phyloP scores from a whole-genome alignment of 2,888 invertebrate species.

The Calliphora vomitoria region DNA sequence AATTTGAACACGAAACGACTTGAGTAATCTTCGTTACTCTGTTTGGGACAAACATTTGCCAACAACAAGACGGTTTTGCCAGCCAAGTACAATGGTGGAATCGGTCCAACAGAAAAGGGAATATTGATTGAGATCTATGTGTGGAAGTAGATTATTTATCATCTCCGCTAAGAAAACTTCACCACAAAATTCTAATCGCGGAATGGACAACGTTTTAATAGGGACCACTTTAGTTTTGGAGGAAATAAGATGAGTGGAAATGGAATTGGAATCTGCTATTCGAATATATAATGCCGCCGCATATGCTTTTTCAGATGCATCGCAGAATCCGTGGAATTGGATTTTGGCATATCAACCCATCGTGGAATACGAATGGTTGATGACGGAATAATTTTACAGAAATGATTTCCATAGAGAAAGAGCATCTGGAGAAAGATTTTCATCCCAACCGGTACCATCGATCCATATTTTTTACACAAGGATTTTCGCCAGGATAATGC shows the following conservation, averaged over 20 bases:
- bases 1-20: conserved; percentile 5
- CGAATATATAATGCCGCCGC: conserved; percentile 43
- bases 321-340: conserved; percentile 67
- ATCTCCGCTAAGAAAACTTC: conserved; percentile 31
- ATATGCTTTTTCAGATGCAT: conserved; percentile 66
- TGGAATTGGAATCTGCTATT: conserved; percentile 20
- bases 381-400: conserved; percentile 28
- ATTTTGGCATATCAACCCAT: conserved; percentile 51
- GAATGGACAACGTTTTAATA: conserved; percentile 21
- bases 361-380: conserved; percentile 60
- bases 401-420: conserved; percentile 48
- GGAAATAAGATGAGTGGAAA: not conserved
- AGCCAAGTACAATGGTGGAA: conserved; percentile 32
- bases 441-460: conserved; percentile 61
- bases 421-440: conserved; percentile 10
- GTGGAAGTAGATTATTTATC: not conserved
- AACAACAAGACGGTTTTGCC: conserved; percentile 49
- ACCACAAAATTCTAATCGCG: conserved; percentile 30
- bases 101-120: conserved; percentile 21
- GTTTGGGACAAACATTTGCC: conserved; percentile 60
- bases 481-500: conserved; percentile 66
- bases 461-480: conserved; percentile 71
- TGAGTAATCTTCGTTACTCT: conserved; percentile 52
- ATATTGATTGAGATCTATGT: not conserved
- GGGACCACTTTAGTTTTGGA: conserved; percentile 5